A percentile compares a stretch with the other conserved stretches of the same genome.
Conservation (phyloP, 2,113 vertebrate species). For the Trinectes maculatus region DNA sequence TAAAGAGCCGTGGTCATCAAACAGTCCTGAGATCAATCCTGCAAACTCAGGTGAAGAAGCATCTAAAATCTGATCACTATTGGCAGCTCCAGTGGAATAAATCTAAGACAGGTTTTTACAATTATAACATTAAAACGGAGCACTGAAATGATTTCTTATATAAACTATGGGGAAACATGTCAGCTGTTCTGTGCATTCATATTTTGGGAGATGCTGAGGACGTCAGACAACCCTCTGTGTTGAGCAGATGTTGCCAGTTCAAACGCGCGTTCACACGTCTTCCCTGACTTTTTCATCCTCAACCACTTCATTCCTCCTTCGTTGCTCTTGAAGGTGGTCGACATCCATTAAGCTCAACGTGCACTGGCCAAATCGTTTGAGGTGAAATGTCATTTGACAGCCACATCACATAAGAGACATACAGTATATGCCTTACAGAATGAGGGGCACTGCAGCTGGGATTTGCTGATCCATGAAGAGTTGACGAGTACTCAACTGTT, state of each 20-base stretch:
- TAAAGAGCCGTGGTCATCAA: not conserved
- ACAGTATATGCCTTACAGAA: not conserved
- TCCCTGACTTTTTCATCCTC: not conserved
- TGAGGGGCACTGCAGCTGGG: not conserved
- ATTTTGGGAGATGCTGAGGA: not conserved
- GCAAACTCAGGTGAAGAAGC: not conserved
- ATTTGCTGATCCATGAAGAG: slow-evolving; percentile 12
- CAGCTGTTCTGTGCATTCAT: not conserved
- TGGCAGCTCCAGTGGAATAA: not conserved
- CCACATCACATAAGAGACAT: not conserved
- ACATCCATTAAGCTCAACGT: slow-evolving; percentile 1
- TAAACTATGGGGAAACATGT: not conserved
- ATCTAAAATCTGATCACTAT: not conserved
- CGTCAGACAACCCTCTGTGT: not conserved
- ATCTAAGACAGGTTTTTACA: not conserved
- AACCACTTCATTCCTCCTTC: slow-evolving; percentile 11
- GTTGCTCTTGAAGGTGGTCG: not conserved
- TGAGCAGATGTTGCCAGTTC: not conserved
- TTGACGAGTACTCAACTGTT: not conserved
- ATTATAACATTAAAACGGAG: not conserved
- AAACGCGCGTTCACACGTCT: slow-evolving; percentile 6
- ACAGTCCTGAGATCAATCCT: not conserved
- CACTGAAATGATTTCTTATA: not conserved
- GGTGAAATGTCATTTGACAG: slow-evolving; percentile 11
- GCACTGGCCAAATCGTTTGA: not conserved